Evolutionary conservation across 1,140 invertebrate genomes (phyloP).

Genomic region (Drosophila kanapiae): DNA sequence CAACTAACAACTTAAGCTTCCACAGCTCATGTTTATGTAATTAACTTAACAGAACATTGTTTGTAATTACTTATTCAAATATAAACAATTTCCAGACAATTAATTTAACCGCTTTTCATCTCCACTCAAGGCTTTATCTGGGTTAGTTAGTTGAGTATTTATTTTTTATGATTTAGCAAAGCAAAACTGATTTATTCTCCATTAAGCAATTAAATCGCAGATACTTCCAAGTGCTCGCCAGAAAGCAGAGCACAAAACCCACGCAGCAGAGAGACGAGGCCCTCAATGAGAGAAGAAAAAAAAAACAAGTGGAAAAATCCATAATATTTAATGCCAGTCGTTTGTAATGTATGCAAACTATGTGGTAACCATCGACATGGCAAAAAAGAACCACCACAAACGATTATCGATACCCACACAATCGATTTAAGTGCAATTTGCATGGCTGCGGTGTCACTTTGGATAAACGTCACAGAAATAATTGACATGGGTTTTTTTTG

Average conservation of each 20-base stretch:
- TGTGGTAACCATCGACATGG: conserved; percentile 45
- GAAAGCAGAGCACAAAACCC: conserved; percentile 47
- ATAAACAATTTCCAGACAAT: conserved; percentile 21
- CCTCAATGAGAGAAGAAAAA: conserved; percentile 9
- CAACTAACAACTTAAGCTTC: not conserved
- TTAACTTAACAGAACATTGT: conserved; percentile 11
- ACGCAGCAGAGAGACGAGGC: conserved; percentile 17
- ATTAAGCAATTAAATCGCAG: conserved; percentile 31
- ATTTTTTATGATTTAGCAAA: conserved; percentile 10
- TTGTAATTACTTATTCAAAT: conserved; percentile 11
- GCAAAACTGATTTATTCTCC: conserved; percentile 25
- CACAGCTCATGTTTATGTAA: not conserved
- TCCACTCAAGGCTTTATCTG: conserved; percentile 14
- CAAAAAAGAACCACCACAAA: conserved; percentile 34
- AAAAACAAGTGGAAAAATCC: conserved; percentile 37
- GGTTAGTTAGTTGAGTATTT: conserved; percentile 28
- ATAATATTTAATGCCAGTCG: conserved; percentile 52
- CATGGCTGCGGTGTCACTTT: conserved; percentile 60
- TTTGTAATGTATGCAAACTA: conserved; percentile 67
- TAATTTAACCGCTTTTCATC: conserved; percentile 11
- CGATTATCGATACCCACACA: conserved; percentile 71
- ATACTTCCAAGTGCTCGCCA: conserved; percentile 22
- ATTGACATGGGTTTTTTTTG: conserved; percentile 51
- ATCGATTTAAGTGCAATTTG: conserved; percentile 54
- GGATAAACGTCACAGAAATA: conserved; percentile 55